Percentiles rank a stretch among this genome's conserved stretches.
phyloP scores from a whole-genome alignment of 2,888 invertebrate genomes.

The Melikaiella ostensackeni region DNA sequence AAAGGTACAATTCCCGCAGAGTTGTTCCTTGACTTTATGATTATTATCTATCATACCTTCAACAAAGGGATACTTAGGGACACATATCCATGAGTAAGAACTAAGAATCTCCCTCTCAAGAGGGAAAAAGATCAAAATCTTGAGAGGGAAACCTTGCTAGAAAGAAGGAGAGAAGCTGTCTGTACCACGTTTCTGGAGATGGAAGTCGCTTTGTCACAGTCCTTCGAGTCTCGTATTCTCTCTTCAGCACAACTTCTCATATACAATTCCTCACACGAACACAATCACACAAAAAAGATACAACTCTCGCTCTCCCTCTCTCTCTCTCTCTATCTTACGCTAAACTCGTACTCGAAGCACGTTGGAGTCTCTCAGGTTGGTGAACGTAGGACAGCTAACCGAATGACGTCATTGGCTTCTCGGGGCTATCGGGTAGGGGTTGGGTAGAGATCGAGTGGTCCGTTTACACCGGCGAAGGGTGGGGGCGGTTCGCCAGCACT shows the following conservation, averaged over 20 bases:
- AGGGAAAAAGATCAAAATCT: neutral
- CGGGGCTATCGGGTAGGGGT: slow-evolving; percentile 61
- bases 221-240: slow-evolving; percentile 51
- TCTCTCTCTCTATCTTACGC: slow-evolving; percentile 47
- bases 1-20: slow-evolving; percentile 47
- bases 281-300: slow-evolving; percentile 6
- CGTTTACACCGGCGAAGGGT: slow-evolving; percentile 60
- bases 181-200: slow-evolving; percentile 41
- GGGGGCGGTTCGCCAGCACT: slow-evolving; percentile 72
- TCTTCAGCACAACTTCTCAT: slow-evolving; percentile 39
- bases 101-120: slow-evolving; percentile 8
- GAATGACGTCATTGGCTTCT: slow-evolving; percentile 69
- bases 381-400: slow-evolving; percentile 69
- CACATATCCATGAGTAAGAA: slow-evolving; percentile 4
- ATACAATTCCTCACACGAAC: slow-evolving; percentile 7
- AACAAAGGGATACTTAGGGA: slow-evolving; percentile 9
- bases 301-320: slow-evolving; percentile 45
- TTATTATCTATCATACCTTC: slow-evolving; percentile 17
- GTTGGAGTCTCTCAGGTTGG: slow-evolving; percentile 60
- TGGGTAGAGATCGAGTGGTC: slow-evolving; percentile 53
- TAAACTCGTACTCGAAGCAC: slow-evolving; percentile 54
- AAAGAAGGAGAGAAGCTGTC: neutral
- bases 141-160: neutral
- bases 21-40: slow-evolving; percentile 28
- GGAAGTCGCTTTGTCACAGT: slow-evolving; percentile 59